Evolutionary conservation across 2,888 invertebrate species (phyloP).

Genomic region (Eupithecia subfuscata): DNA sequence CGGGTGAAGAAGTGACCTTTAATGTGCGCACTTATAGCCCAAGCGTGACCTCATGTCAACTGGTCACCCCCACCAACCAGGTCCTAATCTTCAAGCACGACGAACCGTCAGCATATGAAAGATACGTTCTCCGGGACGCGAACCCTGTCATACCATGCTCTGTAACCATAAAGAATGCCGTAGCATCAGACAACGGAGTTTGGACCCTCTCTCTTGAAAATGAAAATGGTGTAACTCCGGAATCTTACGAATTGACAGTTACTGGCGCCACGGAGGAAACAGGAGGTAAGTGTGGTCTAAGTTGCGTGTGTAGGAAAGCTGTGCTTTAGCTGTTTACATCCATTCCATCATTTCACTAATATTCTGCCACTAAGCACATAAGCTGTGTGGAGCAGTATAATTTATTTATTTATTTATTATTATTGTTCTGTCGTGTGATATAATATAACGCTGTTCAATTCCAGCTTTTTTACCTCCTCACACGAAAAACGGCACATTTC

Average conservation of each 20-base stretch:
- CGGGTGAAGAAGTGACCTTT: conserved; percentile 27
- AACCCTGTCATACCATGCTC: conserved; percentile 18
- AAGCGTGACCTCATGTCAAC: conserved; percentile 27
- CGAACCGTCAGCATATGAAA: conserved; percentile 12
- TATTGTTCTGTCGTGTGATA: neutral
- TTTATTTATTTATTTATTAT: too few species aligned
- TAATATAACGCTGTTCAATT: neutral
- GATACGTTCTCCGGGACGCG: conserved; percentile 25
- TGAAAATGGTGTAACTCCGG: neutral
- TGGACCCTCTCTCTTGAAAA: conserved; percentile 31
- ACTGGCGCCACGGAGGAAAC: conserved; percentile 6
- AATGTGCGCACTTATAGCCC: conserved; percentile 3
- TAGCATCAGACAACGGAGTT: conserved; percentile 30
- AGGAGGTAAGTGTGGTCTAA: conserved; percentile 20
- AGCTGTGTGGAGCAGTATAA: too few species aligned
- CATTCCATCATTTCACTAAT: conserved; percentile 6
- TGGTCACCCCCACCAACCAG: conserved; percentile 27
- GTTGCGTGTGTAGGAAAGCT: neutral
- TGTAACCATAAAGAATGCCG: conserved; percentile 26
- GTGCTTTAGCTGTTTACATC: neutral
- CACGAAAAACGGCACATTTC: neutral
- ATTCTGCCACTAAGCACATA: neutral
- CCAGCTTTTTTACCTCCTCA: neutral
- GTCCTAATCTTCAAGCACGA: conserved; percentile 27
- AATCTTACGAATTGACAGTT: conserved; percentile 22